Evolutionary conservation across 2,113 vertebrate species (phyloP), one percentile per base, ranked within the genome.

Genomic region (Callospermophilus lateralis): DNA sequence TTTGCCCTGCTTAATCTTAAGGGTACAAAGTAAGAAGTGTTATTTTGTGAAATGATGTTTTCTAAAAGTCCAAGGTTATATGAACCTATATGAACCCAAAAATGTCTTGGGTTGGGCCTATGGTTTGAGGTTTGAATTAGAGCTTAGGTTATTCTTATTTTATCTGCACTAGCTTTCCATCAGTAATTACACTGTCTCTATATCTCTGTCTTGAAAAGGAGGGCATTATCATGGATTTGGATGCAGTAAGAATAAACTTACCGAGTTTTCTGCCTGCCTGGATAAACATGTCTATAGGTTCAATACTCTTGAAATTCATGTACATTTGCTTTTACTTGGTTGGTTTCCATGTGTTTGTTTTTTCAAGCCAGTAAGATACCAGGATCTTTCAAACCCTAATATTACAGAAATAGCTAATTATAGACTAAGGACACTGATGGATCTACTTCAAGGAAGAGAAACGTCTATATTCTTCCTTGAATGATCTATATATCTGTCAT

Each of bases 141-240:
- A 97, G 94, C 92, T 93, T 97, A 84, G 95, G 95, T 83, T 97
- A 94, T 97, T 98, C 97, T 97, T 98, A 97, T 98, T 98, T 98
- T 98, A 97, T 98, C 92, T 97, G 78, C 42, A 84, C 92, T 93
- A 61, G n/a, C 55, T 96, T 97, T 96, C 95, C 95, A 96, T 97
- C 77, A 95, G 97, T 98, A 97, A 97, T 98, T 97, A 98, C 86
- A 97, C 93, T 61, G 51, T 97, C 93, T 97, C 73, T 96, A 15
- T 97, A 97, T 98, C 97, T 97, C 96, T 95, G 87, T 96, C 92
- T 97, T 90, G 92, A 84, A 95, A 94, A 97, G 65, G 84, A 95
- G 70, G 80, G 81, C 94, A 93, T 97, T 97, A 97, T 97, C 97
- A 79, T 96, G 92, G 96, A 97, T 97, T 98, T 96, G 96, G 90